Evolutionary conservation across 1,140 invertebrate genomes (phyloP), one percentile per base, ranked within the genome.

Genomic region (Tetraneura akinire): DNA sequence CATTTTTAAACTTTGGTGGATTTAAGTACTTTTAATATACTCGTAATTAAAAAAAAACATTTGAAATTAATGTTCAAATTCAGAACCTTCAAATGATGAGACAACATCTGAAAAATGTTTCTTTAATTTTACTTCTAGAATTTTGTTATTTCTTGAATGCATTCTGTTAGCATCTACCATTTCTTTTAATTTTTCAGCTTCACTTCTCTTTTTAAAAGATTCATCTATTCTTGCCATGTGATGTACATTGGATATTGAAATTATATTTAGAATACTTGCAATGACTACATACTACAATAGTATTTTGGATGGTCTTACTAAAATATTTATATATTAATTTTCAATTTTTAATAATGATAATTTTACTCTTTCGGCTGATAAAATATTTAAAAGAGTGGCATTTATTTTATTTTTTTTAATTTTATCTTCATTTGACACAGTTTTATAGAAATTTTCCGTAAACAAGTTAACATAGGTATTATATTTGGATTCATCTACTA

Each of bases 1-100:
- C 73, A 60, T 76, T 76, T 60, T 60, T 76, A 21, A 76, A 76
- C 6, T 76, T 76, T 26, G 73, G 73, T 5, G 45, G 73, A 16
- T 57, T 55, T 21, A 23, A 76, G 73, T 26, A 76, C 73, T 8
- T 53, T 76, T 42, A 76, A 42, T 18, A 76, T 57, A 37, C 73
- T 76, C n/a, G n/a, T n/a, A n/a, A n/a, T n/a, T n/a, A n/a, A 76
- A 16, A 16, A 76, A 76, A 23, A 76, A 76, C 73, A 76, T 60
- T 60, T 60, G 73, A 45, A 76, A 76, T 11, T 53, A 14, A 10
- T 11, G 14, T 11, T 76, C 73, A 60, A 76, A 76, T 18, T 76
- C 73, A 2, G 11, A 0, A 5, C 23, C 55, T 1, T 8, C 10
- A 26, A 76, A 57, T 3, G 32, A n/a, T 23, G 53, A 26, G 16